Percentiles rank a stretch among this genome's conserved stretches.
Evolutionary conservation across 2,888 invertebrate species (phyloP).

Genomic region (Caenorhabditis imperialis): DNA sequence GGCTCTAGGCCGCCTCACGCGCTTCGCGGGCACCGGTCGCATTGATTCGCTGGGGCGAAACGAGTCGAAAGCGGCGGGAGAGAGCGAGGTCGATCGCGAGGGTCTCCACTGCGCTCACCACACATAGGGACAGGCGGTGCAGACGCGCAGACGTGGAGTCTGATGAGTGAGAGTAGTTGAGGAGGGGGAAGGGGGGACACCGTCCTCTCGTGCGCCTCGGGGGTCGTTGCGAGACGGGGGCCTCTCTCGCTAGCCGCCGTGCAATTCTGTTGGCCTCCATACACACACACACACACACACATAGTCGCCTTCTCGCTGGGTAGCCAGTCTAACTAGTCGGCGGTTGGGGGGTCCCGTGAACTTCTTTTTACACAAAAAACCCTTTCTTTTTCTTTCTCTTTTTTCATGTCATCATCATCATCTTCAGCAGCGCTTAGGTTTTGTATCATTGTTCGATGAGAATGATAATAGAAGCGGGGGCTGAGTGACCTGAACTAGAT

Average conservation of each 20-base stretch:
- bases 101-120: not conserved
- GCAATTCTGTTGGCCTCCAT: constrained; percentile 31
- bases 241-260: constrained; percentile 47
- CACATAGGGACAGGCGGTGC: not conserved
- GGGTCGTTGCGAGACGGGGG: constrained; percentile 34
- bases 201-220: constrained; percentile 17
- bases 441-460: too few relatives aligned
- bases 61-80: not conserved
- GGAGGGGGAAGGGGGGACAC: constrained; percentile 9
- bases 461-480: too few relatives aligned
- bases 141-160: constrained; percentile 19
- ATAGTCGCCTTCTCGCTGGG: constrained; percentile 46
- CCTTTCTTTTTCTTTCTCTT: not conserved
- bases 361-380: too few relatives aligned
- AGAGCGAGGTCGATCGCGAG: not conserved
- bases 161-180: constrained; percentile 10
- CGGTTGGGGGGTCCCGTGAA: too few relatives aligned
- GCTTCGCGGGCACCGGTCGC: constrained; percentile 36
- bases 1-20: constrained; percentile 6
- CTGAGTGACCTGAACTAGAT: too few relatives aligned
- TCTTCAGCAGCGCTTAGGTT: too few relatives aligned
- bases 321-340: constrained; percentile 43
- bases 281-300: constrained; percentile 31
- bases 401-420: too few relatives aligned
- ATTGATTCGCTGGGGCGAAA: constrained; percentile 29